Evolutionary conservation across 2,113 vertebrate genomes (phyloP), one percentile per base, ranked within the genome.

Genomic region (Hirundichthys speculiger): DNA sequence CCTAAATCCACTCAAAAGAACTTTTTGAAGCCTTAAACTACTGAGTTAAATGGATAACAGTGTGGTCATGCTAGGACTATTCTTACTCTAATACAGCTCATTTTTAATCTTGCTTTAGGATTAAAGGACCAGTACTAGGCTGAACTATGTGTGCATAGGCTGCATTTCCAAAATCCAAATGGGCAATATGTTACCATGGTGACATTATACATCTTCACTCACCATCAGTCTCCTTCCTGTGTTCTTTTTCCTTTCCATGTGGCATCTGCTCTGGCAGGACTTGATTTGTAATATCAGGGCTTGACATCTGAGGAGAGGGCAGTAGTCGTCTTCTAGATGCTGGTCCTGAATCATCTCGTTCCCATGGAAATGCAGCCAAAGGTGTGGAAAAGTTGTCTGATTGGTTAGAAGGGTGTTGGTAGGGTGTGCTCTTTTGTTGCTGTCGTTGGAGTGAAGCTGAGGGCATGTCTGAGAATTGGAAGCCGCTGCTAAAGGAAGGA

Each of bases 301-400:
- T 54, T 2, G 79, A 77, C 11, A 47, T 71, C 64, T 70, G 67
- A 51, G 79, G 84, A 70, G 77, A 84, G 7, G 84, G 60, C 1
- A 54, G 70, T 13, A 69, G 69, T 22, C 16, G 75, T 49, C 86
- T 91, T 62, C 67, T 87, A 58, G 68, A 65, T 58, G 64, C 53
- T 12, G 79, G 68, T 63, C 64, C 73, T 0, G 75, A 57, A 66
- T 91, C 83, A 27, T 89, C 84, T 27, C 87, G 89, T 82, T 93
- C 93, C 93, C 93, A 94, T 0, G 93, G 92, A 92, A 94, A 94
- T 53, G 41, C 69, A 48, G 87, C 80, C 22, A 55, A 74, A n/a
- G 89, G 80, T 54, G 89, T 84, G 22, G 86, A 85, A 55, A 85
- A 87, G 49, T 38, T 16, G 1, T 92, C 89, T 0, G 81, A 78